Conservation (phyloP, 1,140 invertebrate species). For the Zophobas atratus region DNA sequence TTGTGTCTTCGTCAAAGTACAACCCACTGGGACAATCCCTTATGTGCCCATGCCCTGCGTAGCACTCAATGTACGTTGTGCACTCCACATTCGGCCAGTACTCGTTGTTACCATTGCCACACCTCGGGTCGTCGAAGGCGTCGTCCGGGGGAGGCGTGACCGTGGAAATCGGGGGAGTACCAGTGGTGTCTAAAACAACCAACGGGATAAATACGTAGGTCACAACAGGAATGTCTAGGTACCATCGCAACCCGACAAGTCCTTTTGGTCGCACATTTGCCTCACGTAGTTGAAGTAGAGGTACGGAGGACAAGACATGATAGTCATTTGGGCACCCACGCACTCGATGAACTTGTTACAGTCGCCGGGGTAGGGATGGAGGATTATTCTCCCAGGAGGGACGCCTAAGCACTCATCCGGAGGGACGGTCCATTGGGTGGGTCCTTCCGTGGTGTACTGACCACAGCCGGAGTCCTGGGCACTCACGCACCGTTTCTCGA, state of each 20-base stretch:
- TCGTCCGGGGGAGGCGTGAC: not conserved
- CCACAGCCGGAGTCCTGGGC: not conserved
- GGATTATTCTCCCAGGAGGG: not conserved
- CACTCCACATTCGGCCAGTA: constrained; percentile 18
- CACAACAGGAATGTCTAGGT: not conserved
- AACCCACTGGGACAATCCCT: constrained; percentile 13
- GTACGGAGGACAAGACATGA: constrained; percentile 5
- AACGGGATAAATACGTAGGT: not conserved
- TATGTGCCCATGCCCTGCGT: not conserved
- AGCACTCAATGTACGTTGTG: constrained; percentile 15
- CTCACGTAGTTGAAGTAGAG: not conserved
- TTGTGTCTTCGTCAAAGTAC: constrained; percentile 4
- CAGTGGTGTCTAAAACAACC: constrained; percentile 22
- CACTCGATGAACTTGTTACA: constrained; percentile 22
- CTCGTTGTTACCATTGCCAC: constrained; percentile 1
- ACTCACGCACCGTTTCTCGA: not conserved
- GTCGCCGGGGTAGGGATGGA: constrained; percentile 4
- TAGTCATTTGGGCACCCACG: not conserved
- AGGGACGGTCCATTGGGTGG: constrained; percentile 2
- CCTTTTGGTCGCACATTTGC: constrained; percentile 6
- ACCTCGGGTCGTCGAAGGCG: constrained; percentile 5
- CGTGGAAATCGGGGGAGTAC: not conserved
- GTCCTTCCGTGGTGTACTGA: not conserved
- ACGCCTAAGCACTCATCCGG: not conserved
- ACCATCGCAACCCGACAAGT: constrained; percentile 15